phyloP scores from a whole-genome alignment of 1,140 invertebrate species.

The Cardiocondyla obscurior region DNA sequence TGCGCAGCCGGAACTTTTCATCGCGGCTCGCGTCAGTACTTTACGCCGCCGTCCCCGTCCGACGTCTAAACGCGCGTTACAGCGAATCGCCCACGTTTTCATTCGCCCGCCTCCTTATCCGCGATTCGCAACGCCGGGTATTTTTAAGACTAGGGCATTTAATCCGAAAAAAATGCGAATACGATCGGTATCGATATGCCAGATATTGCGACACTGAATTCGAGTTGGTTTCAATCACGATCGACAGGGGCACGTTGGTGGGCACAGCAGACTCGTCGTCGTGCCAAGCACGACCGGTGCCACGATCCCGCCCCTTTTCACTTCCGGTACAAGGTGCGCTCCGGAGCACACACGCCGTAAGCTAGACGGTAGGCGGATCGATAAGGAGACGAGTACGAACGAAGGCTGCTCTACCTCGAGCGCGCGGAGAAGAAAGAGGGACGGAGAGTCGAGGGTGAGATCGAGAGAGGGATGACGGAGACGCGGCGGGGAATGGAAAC shows the following conservation, averaged over 20 bases:
- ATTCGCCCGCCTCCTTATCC: neutral
- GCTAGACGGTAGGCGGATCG: conserved; percentile 63
- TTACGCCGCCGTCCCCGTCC: neutral
- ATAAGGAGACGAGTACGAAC: conserved; percentile 66
- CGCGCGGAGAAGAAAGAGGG: conserved; percentile 47
- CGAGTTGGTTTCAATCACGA: conserved; percentile 43
- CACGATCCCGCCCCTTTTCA: conserved; percentile 54
- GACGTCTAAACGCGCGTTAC: neutral
- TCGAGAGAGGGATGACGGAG: conserved; percentile 52
- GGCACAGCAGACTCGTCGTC: conserved; percentile 52
- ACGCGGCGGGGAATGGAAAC: conserved; percentile 52
- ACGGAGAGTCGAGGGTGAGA: conserved; percentile 32
- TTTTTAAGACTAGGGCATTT: conserved; percentile 29
- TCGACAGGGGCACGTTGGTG: conserved; percentile 48
- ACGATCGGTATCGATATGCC: conserved; percentile 39
- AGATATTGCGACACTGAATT: conserved; percentile 46
- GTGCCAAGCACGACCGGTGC: conserved; percentile 60
- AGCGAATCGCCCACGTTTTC: neutral
- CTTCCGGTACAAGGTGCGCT: conserved; percentile 47
- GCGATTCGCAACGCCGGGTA: conserved; percentile 27
- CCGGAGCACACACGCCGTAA: conserved; percentile 68
- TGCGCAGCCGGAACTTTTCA: conserved; percentile 29
- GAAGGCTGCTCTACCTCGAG: conserved; percentile 46
- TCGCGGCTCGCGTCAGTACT: conserved; percentile 29
- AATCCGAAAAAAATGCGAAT: conserved; percentile 13